These are phyloP conservation scores for Rhynchonycteris naso DNA, from an alignment of 2,797 vertebrate genomes.

Conservation along the genomic window DNA sequence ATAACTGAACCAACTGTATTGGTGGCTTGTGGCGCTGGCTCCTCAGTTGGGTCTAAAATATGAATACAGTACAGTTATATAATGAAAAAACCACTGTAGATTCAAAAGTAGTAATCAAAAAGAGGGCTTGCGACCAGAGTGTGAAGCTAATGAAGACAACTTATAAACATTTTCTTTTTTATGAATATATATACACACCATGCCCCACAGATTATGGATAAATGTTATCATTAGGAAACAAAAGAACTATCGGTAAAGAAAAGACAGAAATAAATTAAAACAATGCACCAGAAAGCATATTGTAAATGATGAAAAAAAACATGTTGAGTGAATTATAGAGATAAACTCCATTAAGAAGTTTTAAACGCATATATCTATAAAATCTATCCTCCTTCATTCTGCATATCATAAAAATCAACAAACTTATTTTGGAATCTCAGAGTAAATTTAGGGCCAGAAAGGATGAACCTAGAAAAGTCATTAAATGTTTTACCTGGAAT, in stretches of 20 bases:
- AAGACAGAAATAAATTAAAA: conserved; percentile 36
- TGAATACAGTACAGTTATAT: conserved; percentile 48
- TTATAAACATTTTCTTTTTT: conserved; percentile 13
- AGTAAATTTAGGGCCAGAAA: not conserved
- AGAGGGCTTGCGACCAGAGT: not conserved
- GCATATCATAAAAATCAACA: not conserved
- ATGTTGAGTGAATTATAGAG: not conserved
- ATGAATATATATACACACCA: not conserved
- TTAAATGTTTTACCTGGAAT: conserved; percentile 8
- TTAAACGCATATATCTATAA: not conserved
- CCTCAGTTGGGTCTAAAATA: conserved; percentile 93
- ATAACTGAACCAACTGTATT: conserved; percentile 97
- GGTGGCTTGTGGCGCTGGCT: conserved; percentile 92
- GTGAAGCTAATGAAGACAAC: not conserved
- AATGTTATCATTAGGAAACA: conserved; percentile 38
- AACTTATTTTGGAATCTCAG: conserved; percentile 25
- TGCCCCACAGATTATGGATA: not conserved
- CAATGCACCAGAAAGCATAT: not conserved
- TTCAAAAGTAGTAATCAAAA: conserved; percentile 23
- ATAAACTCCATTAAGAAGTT: conserved; percentile 38
- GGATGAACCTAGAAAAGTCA: not conserved
- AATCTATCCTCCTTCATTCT: conserved; percentile 41
- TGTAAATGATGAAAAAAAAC: conserved; percentile 18
- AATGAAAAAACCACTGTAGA: conserved; percentile 9
- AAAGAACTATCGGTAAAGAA: conserved; percentile 48